Evolutionary conservation across 2,113 vertebrate species (phyloP).

Genomic region (Charadrius vociferus): DNA sequence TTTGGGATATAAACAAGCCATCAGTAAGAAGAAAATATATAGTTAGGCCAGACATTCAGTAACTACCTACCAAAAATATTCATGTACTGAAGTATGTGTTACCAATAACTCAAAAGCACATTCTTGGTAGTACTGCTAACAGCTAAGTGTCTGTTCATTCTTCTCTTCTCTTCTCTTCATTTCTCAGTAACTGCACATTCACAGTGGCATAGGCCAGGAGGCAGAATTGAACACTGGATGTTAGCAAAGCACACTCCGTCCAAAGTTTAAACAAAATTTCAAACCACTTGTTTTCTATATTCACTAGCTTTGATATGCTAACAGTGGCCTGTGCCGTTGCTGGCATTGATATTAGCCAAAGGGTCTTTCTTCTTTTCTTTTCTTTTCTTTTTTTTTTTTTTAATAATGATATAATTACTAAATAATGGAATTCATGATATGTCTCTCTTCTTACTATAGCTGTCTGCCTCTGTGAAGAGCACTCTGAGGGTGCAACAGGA

Average conservation of each 20-base stretch:
- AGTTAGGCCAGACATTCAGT: neutral
- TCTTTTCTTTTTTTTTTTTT: neutral
- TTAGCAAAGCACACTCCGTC: neutral
- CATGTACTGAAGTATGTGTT: neutral
- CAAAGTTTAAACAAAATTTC: neutral
- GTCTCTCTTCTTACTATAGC: neutral
- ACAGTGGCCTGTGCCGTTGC: neutral
- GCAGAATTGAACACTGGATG: neutral
- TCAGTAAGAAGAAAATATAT: neutral
- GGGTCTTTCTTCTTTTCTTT: fast-evolving
- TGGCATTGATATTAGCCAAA: neutral
- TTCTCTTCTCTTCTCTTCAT: neutral
- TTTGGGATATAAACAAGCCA: neutral
- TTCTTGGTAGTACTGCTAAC: neutral
- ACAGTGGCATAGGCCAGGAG: neutral
- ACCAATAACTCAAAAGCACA: neutral
- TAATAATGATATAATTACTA: neutral
- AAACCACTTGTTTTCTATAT: neutral
- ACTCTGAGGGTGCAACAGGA: neutral
- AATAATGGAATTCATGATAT: neutral
- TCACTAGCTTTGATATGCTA: neutral
- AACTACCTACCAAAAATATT: neutral
- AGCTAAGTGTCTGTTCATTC: neutral
- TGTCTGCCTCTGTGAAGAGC: neutral
- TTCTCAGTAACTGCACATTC: neutral